Evolutionary conservation across 2,113 vertebrate species (phyloP), one percentile per base, ranked within the genome.

Genomic region (Lepus americanus): DNA sequence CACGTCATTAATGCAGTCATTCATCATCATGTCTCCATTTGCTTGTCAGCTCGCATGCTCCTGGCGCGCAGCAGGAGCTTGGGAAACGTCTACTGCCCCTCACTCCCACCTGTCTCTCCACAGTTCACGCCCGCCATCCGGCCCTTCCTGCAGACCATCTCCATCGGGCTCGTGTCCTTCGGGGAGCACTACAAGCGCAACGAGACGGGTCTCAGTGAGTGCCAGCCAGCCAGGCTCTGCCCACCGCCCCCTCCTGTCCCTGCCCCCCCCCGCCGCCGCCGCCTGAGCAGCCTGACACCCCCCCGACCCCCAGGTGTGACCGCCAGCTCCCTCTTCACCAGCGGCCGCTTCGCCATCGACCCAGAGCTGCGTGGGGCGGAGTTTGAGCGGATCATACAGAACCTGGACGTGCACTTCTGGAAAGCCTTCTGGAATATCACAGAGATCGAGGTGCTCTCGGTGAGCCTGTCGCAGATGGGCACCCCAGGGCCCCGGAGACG

Each of bases 391-490:
- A 99, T 99, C 96, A 99, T 98, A 31, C 99, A 99, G 96, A 99
- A 99, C 97, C 97, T 99, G 93, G 99, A 99, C 0, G 98, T 99
- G 70, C 98, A 99, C 92, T 99, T 99, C 97, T 99, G 99, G 99
- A 99, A 99, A 97, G 94, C 97, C 4, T 99, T 99, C 98, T 99
- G 99, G 99, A 99, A 99, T 90, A 98, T 99, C 92, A 99, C 99
- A 0, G 99, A 99, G 98, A 99, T 98, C 0, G 99, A 99, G 93
- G 96, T 99, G 92, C 96, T 99, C 11, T 99, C 99, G 49, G 99
- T 99, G 95, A 98, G 98, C 39, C 25, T 64, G 14, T 61, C 31
- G 27, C 0, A 29, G 63, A 20, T 23, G 7, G 84, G 33, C 27
- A 70, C 25, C 4, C 67, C 12, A 74, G 61, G 33, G 27, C 67